Conservation (phyloP, 2,888 invertebrate genomes). For the Nomada lathburiana region DNA sequence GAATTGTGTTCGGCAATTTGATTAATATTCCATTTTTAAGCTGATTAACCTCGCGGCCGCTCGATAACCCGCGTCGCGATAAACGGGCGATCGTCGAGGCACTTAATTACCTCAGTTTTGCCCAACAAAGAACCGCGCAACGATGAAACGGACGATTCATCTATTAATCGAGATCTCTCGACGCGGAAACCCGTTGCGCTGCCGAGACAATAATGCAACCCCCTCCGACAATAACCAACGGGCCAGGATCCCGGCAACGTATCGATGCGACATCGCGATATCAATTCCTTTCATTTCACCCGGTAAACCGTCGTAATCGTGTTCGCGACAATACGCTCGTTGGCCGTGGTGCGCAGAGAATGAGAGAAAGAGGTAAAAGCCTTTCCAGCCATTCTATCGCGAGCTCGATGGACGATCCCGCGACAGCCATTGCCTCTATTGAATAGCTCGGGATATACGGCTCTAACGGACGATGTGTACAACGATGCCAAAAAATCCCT, state of each 20-base stretch:
- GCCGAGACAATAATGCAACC: constrained; percentile 40
- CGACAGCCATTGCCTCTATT: constrained; percentile 44
- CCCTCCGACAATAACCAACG: neutral
- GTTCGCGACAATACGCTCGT: constrained; percentile 54
- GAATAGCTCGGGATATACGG: constrained; percentile 32
- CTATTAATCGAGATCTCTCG: constrained; percentile 16
- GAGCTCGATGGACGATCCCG: constrained; percentile 32
- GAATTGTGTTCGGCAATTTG: too few relatives aligned
- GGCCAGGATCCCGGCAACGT: constrained; percentile 36
- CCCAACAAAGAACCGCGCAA: neutral
- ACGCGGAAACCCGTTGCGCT: constrained; percentile 19
- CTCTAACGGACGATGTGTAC: constrained; percentile 8
- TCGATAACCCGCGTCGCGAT: too few relatives aligned
- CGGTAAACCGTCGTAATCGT: constrained; percentile 48
- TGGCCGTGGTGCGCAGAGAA: neutral
- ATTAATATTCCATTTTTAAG: neutral
- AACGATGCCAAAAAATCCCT: constrained; percentile 31
- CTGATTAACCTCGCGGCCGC: too few relatives aligned
- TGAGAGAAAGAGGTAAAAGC: neutral
- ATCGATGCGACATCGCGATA: constrained; percentile 55
- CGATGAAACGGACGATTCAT: constrained; percentile 21
- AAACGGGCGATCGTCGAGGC: neutral
- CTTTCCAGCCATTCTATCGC: constrained; percentile 28
- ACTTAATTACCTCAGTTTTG: neutral
- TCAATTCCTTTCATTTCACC: constrained; percentile 46